A percentile compares a stretch with the other conserved stretches of the same genome.
These are phyloP conservation scores for Coptotermes formosanus DNA, from an alignment of 1,140 invertebrate genomes.

Conservation along the genomic window DNA sequence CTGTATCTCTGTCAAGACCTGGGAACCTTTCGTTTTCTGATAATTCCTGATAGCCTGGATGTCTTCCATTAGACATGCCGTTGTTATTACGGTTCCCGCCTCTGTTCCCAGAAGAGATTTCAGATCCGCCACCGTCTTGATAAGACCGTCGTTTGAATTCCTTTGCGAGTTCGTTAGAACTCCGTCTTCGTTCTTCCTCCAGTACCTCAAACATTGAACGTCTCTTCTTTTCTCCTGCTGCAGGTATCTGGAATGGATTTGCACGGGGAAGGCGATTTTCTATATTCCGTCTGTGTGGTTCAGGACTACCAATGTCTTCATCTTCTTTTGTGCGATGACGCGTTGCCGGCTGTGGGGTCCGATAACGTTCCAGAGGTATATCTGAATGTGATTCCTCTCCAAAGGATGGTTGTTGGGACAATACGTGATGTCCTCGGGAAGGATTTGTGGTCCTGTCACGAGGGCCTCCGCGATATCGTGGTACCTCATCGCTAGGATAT, in stretches of 20 bases:
- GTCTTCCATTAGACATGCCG: neutral
- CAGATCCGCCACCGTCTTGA: conserved; percentile 39
- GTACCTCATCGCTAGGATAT: neutral
- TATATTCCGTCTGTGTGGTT: neutral
- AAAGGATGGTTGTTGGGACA: neutral
- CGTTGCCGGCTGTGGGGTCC: conserved; percentile 43
- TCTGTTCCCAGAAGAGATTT: neutral
- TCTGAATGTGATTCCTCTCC: conserved; percentile 26
- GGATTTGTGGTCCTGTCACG: neutral
- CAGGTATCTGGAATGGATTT: conserved; percentile 1
- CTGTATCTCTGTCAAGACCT: conserved; percentile 55
- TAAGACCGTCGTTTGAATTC: conserved; percentile 50
- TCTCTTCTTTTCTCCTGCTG: conserved; percentile 36
- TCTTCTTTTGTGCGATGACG: conserved; percentile 4
- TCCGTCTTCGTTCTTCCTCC: conserved; percentile 47
- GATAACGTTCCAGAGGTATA: conserved; percentile 44
- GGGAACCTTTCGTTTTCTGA: conserved; percentile 56
- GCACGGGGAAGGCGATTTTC: neutral
- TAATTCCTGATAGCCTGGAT: conserved; percentile 50
- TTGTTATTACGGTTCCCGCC: neutral
- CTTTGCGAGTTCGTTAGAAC: conserved; percentile 48
- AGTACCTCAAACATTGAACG: conserved; percentile 47
- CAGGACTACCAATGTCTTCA: neutral
- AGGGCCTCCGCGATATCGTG: neutral
- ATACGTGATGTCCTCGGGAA: neutral